Evolutionary conservation across 53 echinoderm and acorn worm species (phyloP).

Genomic region (Astropecten irregularis): DNA sequence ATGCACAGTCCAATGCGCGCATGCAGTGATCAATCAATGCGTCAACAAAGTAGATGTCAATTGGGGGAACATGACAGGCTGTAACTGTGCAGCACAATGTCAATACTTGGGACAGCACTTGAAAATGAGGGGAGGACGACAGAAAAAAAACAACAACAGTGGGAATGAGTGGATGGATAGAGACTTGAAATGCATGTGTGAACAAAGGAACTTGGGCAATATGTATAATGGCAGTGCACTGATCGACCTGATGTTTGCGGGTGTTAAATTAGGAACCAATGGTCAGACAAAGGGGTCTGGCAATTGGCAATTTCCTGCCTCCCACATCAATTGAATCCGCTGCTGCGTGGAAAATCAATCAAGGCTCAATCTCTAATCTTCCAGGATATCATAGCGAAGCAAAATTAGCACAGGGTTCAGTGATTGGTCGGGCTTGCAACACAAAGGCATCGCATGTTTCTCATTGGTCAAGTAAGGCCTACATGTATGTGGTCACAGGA

Average conservation of each 20-base stretch:
- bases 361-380: not conserved
- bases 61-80: not conserved
- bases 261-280: no score
- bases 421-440: not conserved
- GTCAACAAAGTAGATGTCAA: not conserved
- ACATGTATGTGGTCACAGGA: no score
- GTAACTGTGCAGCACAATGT: not conserved
- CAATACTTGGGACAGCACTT: no score
- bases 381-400: not conserved
- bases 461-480: not conserved
- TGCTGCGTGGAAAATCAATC: not conserved
- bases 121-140: not conserved
- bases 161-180: not conserved
- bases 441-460: not conserved
- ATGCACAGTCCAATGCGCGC: not conserved
- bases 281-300: constrained; percentile 15
- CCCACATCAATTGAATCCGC: not conserved
- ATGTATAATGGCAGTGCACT: not conserved
- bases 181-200: no score
- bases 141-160: not conserved
- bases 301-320: constrained; percentile 27
- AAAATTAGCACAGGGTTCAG: not conserved
- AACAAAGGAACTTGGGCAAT: not conserved
- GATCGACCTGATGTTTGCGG: not conserved
- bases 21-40: not conserved